Percentiles rank a stretch among this genome's conserved stretches.
These are phyloP conservation scores for Pampusana beccarii DNA, from an alignment of 2,113 vertebrate species.

Conservation along the genomic window DNA sequence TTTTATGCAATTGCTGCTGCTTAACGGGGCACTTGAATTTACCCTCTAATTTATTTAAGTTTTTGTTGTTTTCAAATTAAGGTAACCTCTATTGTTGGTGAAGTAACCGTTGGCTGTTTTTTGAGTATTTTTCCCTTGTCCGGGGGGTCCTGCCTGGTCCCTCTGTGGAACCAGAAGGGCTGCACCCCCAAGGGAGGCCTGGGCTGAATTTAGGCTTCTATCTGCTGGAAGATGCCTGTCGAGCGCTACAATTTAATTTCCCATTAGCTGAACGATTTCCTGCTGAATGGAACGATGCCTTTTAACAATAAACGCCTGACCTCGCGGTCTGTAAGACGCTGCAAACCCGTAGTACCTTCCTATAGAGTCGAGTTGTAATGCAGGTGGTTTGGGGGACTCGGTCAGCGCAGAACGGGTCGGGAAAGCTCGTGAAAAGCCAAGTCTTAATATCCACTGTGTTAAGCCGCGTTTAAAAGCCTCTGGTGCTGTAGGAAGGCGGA, in stretches of 20 bases:
- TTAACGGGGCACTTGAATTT: conserved; percentile 9
- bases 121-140: background rate
- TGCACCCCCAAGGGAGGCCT: background rate
- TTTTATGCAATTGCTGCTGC: conserved; percentile 32
- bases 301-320: conserved; percentile 41
- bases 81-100: background rate
- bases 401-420: background rate
- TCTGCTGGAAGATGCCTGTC: background rate
- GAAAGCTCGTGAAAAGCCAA: background rate
- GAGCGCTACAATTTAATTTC: background rate
- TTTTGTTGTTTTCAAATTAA: background rate
- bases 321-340: background rate
- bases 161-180: background rate
- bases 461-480: background rate
- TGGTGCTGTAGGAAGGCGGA: background rate
- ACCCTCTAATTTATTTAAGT: conserved; percentile 9
- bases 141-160: background rate
- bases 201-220: background rate
- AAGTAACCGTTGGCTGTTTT: background rate
- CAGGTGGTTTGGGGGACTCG: background rate
- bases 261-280: background rate
- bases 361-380: background rate
- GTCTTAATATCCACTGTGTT: background rate
- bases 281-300: conserved; percentile 32
- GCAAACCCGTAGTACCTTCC: background rate